Evolutionary conservation across 2,888 invertebrate species (phyloP).

Genomic region (Lasioglossum marginatum): DNA sequence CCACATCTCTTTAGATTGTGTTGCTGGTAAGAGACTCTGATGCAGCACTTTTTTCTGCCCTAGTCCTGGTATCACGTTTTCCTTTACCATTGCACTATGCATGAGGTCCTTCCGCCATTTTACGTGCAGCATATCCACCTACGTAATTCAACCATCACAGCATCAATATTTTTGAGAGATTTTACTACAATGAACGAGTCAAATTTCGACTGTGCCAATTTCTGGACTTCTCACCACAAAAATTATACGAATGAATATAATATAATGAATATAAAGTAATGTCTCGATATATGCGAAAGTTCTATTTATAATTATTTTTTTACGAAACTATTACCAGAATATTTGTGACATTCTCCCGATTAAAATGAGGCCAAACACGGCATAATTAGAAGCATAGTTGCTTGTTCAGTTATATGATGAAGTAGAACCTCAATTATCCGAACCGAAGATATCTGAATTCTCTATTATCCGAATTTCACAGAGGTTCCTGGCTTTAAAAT

Average conservation of each 20-base stretch:
- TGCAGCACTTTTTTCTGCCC: constrained; percentile 51
- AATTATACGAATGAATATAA: not conserved
- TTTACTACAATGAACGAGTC: not conserved
- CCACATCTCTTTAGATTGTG: constrained; percentile 40
- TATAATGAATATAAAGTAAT: too few relatives aligned
- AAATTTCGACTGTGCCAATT: not conserved
- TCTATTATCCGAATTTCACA: too few relatives aligned
- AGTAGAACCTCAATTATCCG: not conserved
- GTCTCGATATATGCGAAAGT: too few relatives aligned
- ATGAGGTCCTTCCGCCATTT: constrained; percentile 59
- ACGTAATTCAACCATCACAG: not conserved
- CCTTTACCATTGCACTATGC: constrained; percentile 52
- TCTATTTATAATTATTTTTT: too few relatives aligned
- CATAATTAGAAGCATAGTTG: too few relatives aligned
- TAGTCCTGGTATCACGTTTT: constrained; percentile 53
- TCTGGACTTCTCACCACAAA: not conserved
- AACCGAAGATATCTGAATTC: not conserved
- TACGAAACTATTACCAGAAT: too few relatives aligned
- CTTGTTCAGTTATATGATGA: not conserved
- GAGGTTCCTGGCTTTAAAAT: too few relatives aligned
- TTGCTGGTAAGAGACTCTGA: constrained; percentile 19
- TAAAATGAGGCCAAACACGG: too few relatives aligned
- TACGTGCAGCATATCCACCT: constrained; percentile 34
- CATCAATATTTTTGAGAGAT: not conserved
- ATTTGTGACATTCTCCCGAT: too few relatives aligned